Base-by-base conservation (phyloP, 2,797 vertebrate species). In the Morelia viridis region DNA sequence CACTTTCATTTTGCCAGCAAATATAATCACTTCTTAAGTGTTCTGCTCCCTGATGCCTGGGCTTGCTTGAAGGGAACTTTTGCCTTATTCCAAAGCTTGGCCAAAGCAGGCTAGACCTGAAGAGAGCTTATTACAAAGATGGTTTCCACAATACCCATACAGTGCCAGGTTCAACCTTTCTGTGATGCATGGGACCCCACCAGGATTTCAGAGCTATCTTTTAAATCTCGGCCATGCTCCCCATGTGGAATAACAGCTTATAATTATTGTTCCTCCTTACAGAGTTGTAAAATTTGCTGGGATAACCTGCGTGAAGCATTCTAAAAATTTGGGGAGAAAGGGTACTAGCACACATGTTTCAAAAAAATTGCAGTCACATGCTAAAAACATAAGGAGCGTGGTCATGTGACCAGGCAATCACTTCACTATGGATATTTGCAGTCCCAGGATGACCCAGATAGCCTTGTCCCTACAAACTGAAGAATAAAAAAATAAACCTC, bases 1-100 rank as follows among this genome's bases (percentile, higher is more conserved):
- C 26, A 4, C 9, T 62, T 89, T 87, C 19, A 46, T 64, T 58
- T 28, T 50, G 46, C 76, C 92, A 93, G 46, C 85, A 93, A 91
- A 86, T 89, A 87, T 91, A 89, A 89, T 80, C 41, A 1, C 19
- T 24, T 87, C 61, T 86, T 71, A 89, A 89, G 65, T 12, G n/a
- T 62, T 87, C 57, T 41, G 22, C 15, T 90, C 84, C 76, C 57
- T 56, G 64, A 57, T 57, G 88, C 60, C 46, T 61, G 3, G 2
- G 65, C 46, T 89, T 86, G 62, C 87, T 84, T 28, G 41, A 46
- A 53, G 92, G 62, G 76, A 13, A 35, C 64, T 80, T n/a, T 57
- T 80, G 87, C 17, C 87, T 57, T 58, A 9, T 31, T 60, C 58
- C 8, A 87, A 57, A 50, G 57, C 64, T 87, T 90, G 58, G 53